Base-by-base conservation (phyloP, 2,888 invertebrate species). In the Campoplex capitator region DNA sequence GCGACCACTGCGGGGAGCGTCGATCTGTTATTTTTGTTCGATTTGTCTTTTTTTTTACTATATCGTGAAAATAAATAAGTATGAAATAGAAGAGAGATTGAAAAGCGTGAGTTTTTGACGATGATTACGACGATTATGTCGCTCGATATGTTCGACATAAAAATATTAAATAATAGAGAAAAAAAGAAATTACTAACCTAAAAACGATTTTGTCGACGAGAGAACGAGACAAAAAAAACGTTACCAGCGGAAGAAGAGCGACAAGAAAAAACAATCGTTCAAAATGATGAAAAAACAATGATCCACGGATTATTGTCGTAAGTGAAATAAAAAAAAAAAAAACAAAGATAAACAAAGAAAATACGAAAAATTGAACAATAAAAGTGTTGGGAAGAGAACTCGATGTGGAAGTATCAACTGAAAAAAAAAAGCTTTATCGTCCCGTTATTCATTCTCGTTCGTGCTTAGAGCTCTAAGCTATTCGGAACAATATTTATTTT, bases 171-270 rank as follows among this genome's bases (percentile, higher is more conserved):
- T 45, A 78, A 76, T 35, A 86, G n/a, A 82, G 28, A 35, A 71
- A 67, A 87, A 82, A 79, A n/a, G 75, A 2, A 3, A 85, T 74
- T 67, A 67, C 48, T 73, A 74, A 70, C 67, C 76, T 77, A 85
- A 79, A 79, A 87, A 84, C 38, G 82, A 51, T 51, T 51, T 62
- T 82, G 86, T 79, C 83, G 76, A 77, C 45, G 71, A 88, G 54
- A 58, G 32, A 23, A 62, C 67, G 42, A 28, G 48, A 70, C 56
- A 65, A 35, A 78, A 23, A 73, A 28, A 13, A 70, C 54, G 28
- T 38, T 11, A 45, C n/a, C 70, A 28, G 38, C n/a, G 28, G 51
- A 16, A 51, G 48, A 11, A 18, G 9, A 32, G 7, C 67, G 70
- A 45, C 23, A 16, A 23, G 38, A 48, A 51, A 68, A 18, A 78